Evolutionary conservation across 2,888 invertebrate species (phyloP).

Genomic region (Parnassius glacialis): DNA sequence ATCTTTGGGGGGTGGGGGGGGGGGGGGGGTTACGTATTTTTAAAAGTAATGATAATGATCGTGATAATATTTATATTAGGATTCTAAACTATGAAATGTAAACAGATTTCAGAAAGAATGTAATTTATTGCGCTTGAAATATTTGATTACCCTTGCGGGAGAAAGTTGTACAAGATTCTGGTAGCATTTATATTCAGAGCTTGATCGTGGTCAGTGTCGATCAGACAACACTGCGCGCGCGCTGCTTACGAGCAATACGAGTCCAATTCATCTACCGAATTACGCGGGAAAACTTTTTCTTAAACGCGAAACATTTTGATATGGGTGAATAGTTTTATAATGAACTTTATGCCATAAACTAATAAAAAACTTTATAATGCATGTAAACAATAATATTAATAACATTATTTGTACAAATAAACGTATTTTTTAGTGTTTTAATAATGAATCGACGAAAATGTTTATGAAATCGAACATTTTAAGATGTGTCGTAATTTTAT

Average conservation of each 20-base stretch:
- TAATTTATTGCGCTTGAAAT: constrained; percentile 5
- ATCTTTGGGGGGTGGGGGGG: too few relatives aligned
- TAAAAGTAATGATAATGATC: too few relatives aligned
- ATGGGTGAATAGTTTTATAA: not conserved
- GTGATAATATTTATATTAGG: too few relatives aligned
- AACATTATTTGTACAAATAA: not conserved
- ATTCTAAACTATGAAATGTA: too few relatives aligned
- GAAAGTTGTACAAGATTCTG: constrained; percentile 29
- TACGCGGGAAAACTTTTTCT: constrained; percentile 49
- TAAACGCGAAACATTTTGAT: not conserved
- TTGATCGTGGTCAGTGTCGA: constrained; percentile 39
- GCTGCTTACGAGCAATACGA: constrained; percentile 50
- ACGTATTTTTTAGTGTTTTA: constrained; percentile 26
- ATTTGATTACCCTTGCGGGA: constrained; percentile 12
- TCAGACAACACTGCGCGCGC: constrained; percentile 53
- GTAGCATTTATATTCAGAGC: constrained; percentile 23
- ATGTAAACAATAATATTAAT: not conserved
- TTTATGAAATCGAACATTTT: constrained; percentile 30
- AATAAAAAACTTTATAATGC: too few relatives aligned
- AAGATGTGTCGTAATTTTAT: constrained; percentile 33
- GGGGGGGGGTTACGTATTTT: too few relatives aligned
- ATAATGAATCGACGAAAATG: constrained; percentile 43
- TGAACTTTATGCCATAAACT: not conserved
- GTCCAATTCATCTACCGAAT: constrained; percentile 36
- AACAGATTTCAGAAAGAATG: too few relatives aligned